A percentile compares a stretch with the other conserved stretches of the same genome.
Evolutionary conservation across 2,888 invertebrate species (phyloP).

Genomic region (Mamestra brassicae): DNA sequence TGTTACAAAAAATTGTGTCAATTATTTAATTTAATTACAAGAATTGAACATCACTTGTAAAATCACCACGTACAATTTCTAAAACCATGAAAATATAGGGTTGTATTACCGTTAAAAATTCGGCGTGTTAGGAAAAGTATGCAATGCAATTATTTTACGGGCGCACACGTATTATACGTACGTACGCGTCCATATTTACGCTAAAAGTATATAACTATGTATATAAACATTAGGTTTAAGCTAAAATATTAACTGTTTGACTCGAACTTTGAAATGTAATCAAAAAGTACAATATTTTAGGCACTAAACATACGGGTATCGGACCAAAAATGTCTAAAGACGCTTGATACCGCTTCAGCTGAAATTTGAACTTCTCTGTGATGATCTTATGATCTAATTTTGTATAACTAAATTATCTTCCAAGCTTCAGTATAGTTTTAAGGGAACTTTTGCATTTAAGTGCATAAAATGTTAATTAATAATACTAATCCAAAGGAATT

Average conservation of each 20-base stretch:
- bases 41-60: background rate
- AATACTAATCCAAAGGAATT: constrained; percentile 65
- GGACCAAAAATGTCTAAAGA: constrained; percentile 64
- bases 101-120: constrained; percentile 13
- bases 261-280: constrained; percentile 36
- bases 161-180: constrained; percentile 45
- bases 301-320: constrained; percentile 63
- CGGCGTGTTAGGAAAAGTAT: constrained; percentile 3
- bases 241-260: constrained; percentile 48
- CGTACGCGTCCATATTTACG: constrained; percentile 20
- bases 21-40: constrained; percentile 14
- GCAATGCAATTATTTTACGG: constrained; percentile 23
- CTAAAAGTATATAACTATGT: constrained; percentile 26
- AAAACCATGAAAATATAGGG: constrained; percentile 21
- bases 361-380: constrained; percentile 54
- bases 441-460: constrained; percentile 56
- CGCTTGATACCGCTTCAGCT: constrained; percentile 62
- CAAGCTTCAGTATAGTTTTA: constrained; percentile 47
- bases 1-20: background rate
- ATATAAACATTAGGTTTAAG: constrained; percentile 42
- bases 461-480: constrained; percentile 62
- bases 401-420: constrained; percentile 52
- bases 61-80: constrained; percentile 17
- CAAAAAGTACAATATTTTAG: constrained; percentile 46
- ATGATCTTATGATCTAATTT: constrained; percentile 53